phyloP scores from a whole-genome alignment of 35 echinoderm and acorn worm species.

The Diadema setosum region DNA sequence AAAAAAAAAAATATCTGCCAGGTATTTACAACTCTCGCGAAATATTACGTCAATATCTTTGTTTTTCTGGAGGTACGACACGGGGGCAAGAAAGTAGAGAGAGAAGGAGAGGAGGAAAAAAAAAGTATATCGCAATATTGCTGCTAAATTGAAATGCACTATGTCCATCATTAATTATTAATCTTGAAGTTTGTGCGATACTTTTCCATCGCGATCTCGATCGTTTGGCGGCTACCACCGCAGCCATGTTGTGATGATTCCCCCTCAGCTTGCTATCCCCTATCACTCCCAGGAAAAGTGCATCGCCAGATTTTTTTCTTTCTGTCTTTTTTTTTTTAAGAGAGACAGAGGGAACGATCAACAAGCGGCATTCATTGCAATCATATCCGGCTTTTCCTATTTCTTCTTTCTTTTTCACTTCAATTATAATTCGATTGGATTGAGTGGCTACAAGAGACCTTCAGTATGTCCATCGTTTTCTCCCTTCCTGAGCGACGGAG shows the following conservation, averaged over 20 bases:
- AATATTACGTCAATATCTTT: not conserved
- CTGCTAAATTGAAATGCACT: conserved; percentile 1
- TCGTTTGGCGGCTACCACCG: not conserved
- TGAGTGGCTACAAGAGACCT: no score
- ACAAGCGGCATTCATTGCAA: not conserved
- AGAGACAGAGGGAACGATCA: not conserved
- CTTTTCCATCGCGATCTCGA: not conserved
- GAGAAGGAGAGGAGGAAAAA: no score
- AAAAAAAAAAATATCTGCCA: no score
- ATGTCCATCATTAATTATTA: not conserved
- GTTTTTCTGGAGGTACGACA: not conserved
- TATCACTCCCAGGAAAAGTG: not conserved
- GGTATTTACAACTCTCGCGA: not conserved
- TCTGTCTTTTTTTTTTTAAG: no score
- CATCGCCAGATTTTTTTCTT: not conserved
- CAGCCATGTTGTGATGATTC: not conserved
- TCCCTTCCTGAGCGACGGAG: not conserved
- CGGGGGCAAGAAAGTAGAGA: not conserved
- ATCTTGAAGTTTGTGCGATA: not conserved
- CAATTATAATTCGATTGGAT: no score
- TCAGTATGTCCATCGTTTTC: no score
- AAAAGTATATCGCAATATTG: not conserved
- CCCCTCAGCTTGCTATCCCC: not conserved
- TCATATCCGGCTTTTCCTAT: conserved; percentile 1
- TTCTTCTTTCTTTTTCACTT: no score